Conservation (phyloP, 2,888 invertebrate species). For the Drosophila conformis region DNA sequence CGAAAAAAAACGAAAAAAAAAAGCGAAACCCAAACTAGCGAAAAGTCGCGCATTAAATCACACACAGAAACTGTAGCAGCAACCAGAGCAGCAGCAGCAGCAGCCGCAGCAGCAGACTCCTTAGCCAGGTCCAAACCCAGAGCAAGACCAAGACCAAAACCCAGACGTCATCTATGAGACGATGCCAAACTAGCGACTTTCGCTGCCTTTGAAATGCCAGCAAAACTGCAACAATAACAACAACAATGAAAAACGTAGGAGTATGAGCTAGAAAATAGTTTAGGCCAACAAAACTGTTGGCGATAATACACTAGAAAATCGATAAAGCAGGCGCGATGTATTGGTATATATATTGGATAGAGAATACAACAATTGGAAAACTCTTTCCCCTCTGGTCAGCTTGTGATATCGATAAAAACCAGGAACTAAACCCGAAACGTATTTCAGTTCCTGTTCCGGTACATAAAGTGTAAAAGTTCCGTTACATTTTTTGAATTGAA, state of each 20-base stretch:
- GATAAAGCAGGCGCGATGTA: neutral
- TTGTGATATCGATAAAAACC: too few relatives aligned
- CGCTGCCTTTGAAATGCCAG: constrained; percentile 57
- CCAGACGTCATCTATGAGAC: constrained; percentile 37
- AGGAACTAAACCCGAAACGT: too few relatives aligned
- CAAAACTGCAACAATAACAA: constrained; percentile 2
- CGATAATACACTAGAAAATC: constrained; percentile 19
- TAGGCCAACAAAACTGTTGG: neutral
- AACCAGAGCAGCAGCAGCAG: constrained; percentile 40
- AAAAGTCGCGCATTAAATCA: constrained; percentile 77
- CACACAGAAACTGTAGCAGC: constrained; percentile 73
- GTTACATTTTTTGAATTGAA: too few relatives aligned
- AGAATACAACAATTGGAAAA: too few relatives aligned
- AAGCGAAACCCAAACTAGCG: constrained; percentile 21
- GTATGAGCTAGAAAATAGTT: constrained; percentile 10
- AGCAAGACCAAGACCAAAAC: constrained; percentile 27
- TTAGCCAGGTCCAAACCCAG: constrained; percentile 7
- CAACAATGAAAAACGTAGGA: constrained; percentile 25
- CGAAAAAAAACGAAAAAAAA: constrained; percentile 35
- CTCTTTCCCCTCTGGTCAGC: too few relatives aligned
- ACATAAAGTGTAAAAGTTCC: too few relatives aligned
- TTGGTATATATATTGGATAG: too few relatives aligned
- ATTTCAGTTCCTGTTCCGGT: too few relatives aligned
- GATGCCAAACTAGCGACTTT: constrained; percentile 45
- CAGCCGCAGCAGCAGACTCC: constrained; percentile 31